A percentile compares a stretch with the other conserved stretches of the same genome.
These are phyloP conservation scores for Martes martes DNA, from an alignment of 2,113 vertebrate species.

Conservation along the genomic window DNA sequence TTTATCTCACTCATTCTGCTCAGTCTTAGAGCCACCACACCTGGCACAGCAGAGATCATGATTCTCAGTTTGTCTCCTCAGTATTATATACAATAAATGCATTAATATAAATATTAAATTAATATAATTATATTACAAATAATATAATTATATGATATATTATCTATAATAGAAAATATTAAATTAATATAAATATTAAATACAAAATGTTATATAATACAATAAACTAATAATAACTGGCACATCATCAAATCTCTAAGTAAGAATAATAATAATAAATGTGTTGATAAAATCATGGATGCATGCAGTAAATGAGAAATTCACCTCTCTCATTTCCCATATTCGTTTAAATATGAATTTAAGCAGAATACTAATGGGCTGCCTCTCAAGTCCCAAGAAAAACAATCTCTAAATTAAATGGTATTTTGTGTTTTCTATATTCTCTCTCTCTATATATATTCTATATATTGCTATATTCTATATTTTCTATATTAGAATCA, in stretches of 20 bases:
- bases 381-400: not conserved
- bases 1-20: not conserved
- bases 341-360: constrained; percentile 14
- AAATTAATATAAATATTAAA: too few species aligned
- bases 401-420: constrained; percentile 18
- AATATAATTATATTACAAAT: too few species aligned
- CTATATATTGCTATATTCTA: too few species aligned
- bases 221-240: not conserved
- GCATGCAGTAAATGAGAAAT: not conserved
- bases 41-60: not conserved
- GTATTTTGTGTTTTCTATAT: not conserved
- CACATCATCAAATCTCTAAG: constrained; percentile 24
- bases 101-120: too few species aligned
- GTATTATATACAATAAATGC: not conserved
- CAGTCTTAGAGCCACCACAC: not conserved
- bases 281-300: not conserved
- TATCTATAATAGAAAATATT: too few species aligned
- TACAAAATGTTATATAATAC: too few species aligned
- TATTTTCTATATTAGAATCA: not conserved
- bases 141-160: too few species aligned
- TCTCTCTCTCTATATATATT: not conserved
- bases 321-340: not conserved
- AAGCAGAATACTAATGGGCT: not conserved
- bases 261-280: not conserved
- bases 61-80: not conserved